Conservation (phyloP, 2,113 vertebrate species). For the Varanus salvator region DNA sequence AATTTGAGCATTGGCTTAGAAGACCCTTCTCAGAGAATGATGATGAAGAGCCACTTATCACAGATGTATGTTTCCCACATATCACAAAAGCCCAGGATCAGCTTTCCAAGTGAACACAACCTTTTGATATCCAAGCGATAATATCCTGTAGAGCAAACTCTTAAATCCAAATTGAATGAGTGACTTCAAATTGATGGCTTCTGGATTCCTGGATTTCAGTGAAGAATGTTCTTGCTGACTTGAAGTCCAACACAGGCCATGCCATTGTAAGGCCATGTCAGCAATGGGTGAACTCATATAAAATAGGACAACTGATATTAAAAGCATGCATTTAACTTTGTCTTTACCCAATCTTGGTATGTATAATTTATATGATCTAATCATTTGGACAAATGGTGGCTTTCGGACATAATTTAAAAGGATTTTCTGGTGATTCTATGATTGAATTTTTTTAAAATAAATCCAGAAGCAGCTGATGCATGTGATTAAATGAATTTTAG, state of each 20-base stretch:
- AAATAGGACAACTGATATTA: not conserved
- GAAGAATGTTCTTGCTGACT: not conserved
- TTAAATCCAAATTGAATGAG: not conserved
- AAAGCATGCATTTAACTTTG: not conserved
- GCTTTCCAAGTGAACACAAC: not conserved
- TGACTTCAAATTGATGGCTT: not conserved
- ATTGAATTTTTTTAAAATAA: not conserved
- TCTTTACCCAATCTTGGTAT: not conserved
- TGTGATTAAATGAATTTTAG: not conserved
- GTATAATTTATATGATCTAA: not conserved
- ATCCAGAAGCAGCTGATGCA: not conserved
- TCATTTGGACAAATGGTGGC: not conserved
- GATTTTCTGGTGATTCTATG: not conserved
- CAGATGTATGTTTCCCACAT: not conserved
- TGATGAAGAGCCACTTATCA: not conserved
- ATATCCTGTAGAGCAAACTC: not conserved
- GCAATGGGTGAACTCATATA: not conserved
- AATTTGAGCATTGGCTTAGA: not conserved
- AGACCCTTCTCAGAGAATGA: not conserved
- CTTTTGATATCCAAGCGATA: not conserved
- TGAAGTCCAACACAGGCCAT: not conserved
- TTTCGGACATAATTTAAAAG: not conserved
- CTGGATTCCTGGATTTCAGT: not conserved
- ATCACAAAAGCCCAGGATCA: not conserved
- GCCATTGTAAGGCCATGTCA: not conserved